phyloP scores from a whole-genome alignment of 2,113 vertebrate species.

The Felis chaus region DNA sequence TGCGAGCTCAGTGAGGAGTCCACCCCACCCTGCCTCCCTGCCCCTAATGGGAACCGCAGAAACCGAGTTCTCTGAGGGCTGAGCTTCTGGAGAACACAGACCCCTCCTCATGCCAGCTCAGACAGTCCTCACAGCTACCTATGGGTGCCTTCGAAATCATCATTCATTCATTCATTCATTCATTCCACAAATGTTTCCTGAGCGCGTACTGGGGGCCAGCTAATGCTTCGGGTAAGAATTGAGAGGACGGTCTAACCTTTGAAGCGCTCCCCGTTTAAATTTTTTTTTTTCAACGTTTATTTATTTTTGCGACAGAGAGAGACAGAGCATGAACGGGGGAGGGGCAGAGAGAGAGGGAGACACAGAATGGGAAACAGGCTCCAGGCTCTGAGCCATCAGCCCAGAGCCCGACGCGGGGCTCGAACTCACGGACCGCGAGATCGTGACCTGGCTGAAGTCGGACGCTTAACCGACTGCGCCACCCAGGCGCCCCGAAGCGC shows the following conservation, averaged over 20 bases:
- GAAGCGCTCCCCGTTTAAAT: not conserved
- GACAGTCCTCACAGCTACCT: not conserved
- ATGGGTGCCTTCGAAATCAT: not conserved
- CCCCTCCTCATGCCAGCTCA: not conserved
- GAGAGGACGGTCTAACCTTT: not conserved
- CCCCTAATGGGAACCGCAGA: not conserved
- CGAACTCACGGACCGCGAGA: too few relatives aligned
- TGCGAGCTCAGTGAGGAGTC: not conserved
- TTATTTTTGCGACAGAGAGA: too few relatives aligned
- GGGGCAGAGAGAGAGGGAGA: too few relatives aligned
- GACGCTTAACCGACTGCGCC: too few relatives aligned
- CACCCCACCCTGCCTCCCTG: conserved; percentile 8
- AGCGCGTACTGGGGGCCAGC: not conserved
- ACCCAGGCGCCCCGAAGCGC: too few relatives aligned
- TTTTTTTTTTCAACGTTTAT: too few relatives aligned
- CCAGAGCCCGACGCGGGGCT: too few relatives aligned
- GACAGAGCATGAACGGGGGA: too few relatives aligned
- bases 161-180: not conserved
- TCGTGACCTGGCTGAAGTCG: too few relatives aligned
- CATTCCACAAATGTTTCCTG: not conserved
- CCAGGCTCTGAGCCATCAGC: too few relatives aligned
- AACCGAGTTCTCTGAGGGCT: not conserved
- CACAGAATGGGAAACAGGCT: too few relatives aligned
- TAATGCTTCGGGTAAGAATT: not conserved
- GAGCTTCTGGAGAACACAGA: not conserved